Evolutionary conservation across 2,888 invertebrate genomes (phyloP), one percentile per base, ranked within the genome.

Genomic region (Choristoneura rosaceana): DNA sequence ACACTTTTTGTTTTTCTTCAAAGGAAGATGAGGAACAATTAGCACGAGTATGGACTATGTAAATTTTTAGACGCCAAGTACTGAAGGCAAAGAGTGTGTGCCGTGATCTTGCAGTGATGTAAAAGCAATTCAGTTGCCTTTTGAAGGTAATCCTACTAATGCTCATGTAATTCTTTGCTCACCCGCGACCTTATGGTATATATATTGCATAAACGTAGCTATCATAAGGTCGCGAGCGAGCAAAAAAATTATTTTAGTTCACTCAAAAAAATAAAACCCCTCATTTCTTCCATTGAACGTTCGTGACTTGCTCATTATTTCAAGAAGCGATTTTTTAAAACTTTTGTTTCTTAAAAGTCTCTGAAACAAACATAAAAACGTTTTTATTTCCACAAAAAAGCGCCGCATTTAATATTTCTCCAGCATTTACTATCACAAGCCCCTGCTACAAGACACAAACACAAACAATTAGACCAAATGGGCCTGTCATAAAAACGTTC

Each of bases 401-500:
- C 58, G 34, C n/a, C 8, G 52, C 41, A 55, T 17, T 67, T 67
- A 45, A 50, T 38, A 68, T 63, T 38, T 15, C 43, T 14, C 8
- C 34, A 25, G 25, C 59, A 58, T 58, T 47, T 66, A 52, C 58
- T 43, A 70, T 55, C 34, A 41, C 43, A 61, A 52, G 41, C 66
- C 52, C 59, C 62, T 58, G 71, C 15, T 59, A 64, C 60, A 69
- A 58, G 59, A 52, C 59, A 65, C 65, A 71, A 71, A 73, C 73
- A 68, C 73, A 73, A 69, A 69, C 69, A 68, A 73, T 69, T 73
- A 73, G 58, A 64, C 58, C 58, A 73, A 73, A 73, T 73, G 69
- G 68, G 69, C 58, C 73, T 73, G 73, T 73, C 73, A 73, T 73
- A 73, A 73, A 73, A 73, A 73, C 64, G 73, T 69, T 69, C 63